A percentile compares a stretch with the other conserved stretches of the same genome.
These are phyloP conservation scores for Rhopilema esculentum DNA, from an alignment of 30 jellyfish, hydroid and myxozoan species.

Conservation along the genomic window DNA sequence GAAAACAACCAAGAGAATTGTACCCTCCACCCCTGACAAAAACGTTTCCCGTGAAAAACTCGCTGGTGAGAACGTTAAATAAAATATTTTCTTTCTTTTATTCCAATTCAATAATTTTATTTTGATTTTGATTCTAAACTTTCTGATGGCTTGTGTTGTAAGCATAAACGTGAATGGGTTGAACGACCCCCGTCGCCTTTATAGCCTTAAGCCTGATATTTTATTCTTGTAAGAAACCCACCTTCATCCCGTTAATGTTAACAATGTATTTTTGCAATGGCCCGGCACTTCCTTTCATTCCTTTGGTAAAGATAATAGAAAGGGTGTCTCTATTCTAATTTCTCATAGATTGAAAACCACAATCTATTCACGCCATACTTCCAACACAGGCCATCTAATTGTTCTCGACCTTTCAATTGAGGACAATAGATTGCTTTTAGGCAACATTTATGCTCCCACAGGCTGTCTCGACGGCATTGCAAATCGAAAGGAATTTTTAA, in stretches of 20 bases:
- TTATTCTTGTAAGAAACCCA: slow-evolving; percentile 26
- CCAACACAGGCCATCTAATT: background rate
- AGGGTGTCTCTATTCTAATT: slow-evolving; percentile 20
- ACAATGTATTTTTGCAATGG: background rate
- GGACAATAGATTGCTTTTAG: background rate
- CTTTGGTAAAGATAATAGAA: slow-evolving; percentile 2
- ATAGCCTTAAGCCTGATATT: background rate
- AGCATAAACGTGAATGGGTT: slow-evolving; percentile 40
- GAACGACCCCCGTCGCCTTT: slow-evolving; percentile 7
- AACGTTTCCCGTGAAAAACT: background rate
- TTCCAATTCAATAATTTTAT: background rate
- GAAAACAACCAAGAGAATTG: background rate
- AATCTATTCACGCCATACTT: slow-evolving; percentile 12
- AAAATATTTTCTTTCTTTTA: background rate
- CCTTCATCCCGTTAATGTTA: background rate
- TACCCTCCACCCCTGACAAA: background rate
- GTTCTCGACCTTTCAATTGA: slow-evolving; percentile 3
- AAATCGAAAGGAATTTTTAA: background rate
- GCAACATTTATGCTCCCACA: slow-evolving; percentile 17
- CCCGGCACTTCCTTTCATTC: slow-evolving; percentile 11
- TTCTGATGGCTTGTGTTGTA: slow-evolving; percentile 17
- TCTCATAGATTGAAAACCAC: slow-evolving; percentile 7
- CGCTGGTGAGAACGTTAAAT: background rate
- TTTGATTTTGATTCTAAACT: background rate
- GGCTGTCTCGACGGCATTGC: background rate